These are phyloP conservation scores for Diarsia mendica DNA, from an alignment of 2,888 invertebrate genomes.

Conservation along the genomic window DNA sequence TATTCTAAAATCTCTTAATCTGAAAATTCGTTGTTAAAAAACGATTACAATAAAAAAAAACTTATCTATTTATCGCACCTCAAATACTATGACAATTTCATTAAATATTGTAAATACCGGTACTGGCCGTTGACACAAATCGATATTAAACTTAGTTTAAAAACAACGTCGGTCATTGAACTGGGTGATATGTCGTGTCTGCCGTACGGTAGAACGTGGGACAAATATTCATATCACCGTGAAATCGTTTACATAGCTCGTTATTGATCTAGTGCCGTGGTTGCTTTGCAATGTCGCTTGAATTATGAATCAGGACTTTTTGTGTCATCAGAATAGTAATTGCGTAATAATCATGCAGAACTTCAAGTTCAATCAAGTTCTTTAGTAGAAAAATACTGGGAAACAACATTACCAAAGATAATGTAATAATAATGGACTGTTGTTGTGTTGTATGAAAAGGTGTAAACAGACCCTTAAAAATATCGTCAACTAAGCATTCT, in stretches of 20 bases:
- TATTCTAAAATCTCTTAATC: neutral
- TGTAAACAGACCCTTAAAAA: neutral
- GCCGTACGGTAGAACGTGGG: conserved; percentile 44
- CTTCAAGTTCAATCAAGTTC: neutral
- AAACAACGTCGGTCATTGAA: conserved; percentile 70
- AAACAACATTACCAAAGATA: neutral
- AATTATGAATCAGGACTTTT: neutral
- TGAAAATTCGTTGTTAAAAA: neutral
- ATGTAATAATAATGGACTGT: no score
- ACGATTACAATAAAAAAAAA: neutral
- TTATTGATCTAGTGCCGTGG: conserved; percentile 62
- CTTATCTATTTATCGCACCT: neutral
- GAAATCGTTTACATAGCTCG: conserved; percentile 54
- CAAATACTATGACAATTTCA: conserved; percentile 7
- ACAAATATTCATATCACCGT: conserved; percentile 64
- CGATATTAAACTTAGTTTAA: conserved; percentile 64
- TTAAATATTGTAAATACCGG: conserved; percentile 31
- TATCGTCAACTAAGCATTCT: neutral
- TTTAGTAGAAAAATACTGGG: neutral
- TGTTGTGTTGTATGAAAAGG: neutral
- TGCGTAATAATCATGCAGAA: neutral
- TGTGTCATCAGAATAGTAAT: neutral
- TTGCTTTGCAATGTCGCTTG: conserved; percentile 29
- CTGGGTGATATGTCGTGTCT: conserved; percentile 63
- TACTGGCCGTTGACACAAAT: conserved; percentile 54